These are phyloP conservation scores for Maccullochella peelii DNA, from an alignment of 2,113 vertebrate species.

Conservation along the genomic window DNA sequence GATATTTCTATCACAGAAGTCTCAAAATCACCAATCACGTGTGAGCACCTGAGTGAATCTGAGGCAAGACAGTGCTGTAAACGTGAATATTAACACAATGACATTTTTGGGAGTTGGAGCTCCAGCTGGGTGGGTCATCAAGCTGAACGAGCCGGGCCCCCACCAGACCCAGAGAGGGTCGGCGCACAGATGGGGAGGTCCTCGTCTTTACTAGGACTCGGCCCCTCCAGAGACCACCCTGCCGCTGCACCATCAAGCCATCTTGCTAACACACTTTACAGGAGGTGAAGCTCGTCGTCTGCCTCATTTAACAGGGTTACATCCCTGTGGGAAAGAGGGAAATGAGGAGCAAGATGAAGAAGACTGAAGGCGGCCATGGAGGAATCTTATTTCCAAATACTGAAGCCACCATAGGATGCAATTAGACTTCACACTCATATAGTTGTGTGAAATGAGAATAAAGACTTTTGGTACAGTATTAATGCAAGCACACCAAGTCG, in stretches of 20 bases:
- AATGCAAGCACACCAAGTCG: background rate
- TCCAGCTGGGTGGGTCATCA: conserved; percentile 63
- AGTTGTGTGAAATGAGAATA: background rate
- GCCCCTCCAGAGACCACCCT: conserved; percentile 73
- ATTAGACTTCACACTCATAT: background rate
- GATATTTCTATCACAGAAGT: background rate
- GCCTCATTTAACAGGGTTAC: conserved; percentile 50
- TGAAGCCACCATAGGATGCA: background rate
- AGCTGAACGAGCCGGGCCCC: conserved; percentile 25
- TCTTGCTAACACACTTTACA: conserved; percentile 66
- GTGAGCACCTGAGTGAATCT: background rate
- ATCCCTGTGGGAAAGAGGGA: conserved; percentile 41
- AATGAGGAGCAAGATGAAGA: background rate
- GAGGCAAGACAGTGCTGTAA: conserved; percentile 21
- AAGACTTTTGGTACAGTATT: background rate
- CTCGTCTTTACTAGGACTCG: conserved; percentile 67
- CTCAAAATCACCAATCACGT: background rate
- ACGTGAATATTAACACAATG: conserved; percentile 17
- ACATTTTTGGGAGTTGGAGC: conserved; percentile 14
- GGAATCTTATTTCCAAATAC: background rate
- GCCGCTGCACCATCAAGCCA: conserved; percentile 45
- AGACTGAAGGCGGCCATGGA: background rate
- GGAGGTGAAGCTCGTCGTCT: conserved; percentile 64
- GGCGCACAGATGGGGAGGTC: conserved; percentile 59
- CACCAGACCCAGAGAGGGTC: conserved; percentile 26